Evolutionary conservation across 2,797 vertebrate genomes (phyloP).

Genomic region (Chanos chanos): DNA sequence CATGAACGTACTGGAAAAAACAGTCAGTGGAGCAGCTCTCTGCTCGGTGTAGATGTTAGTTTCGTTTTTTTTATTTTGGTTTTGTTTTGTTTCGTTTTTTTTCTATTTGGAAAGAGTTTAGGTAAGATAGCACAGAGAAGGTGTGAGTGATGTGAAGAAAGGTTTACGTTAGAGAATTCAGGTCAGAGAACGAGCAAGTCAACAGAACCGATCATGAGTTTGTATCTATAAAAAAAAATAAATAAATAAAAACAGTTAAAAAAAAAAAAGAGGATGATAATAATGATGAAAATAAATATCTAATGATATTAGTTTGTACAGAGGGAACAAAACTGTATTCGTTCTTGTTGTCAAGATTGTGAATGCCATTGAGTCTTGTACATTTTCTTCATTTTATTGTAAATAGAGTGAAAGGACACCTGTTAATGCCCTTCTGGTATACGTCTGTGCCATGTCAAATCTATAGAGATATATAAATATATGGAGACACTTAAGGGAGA

Average conservation of each 20-base stretch:
- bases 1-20: too few relatives aligned
- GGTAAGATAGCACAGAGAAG: constrained; percentile 82
- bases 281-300: constrained; percentile 76
- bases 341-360: constrained; percentile 87
- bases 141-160: constrained; percentile 83
- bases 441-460: neutral
- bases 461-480: neutral
- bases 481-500: constrained; percentile 1
- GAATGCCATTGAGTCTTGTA: constrained; percentile 88
- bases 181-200: too few relatives aligned
- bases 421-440: too few relatives aligned
- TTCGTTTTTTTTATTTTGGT: constrained; percentile 78
- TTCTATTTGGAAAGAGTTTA: constrained; percentile 71
- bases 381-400: too few relatives aligned
- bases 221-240: constrained; percentile 78
- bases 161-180: constrained; percentile 78
- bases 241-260: too few relatives aligned
- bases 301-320: constrained; percentile 92
- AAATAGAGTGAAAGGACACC: too few relatives aligned
- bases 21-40: constrained; percentile 55
- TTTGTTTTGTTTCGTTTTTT: constrained; percentile 57
- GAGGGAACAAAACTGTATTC: constrained; percentile 82
- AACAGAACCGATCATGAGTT: constrained; percentile 80
- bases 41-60: constrained; percentile 81
- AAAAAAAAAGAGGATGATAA: constrained; percentile 32